phyloP scores from a whole-genome alignment of 2,888 invertebrate species.

The Parnassius orleans region DNA sequence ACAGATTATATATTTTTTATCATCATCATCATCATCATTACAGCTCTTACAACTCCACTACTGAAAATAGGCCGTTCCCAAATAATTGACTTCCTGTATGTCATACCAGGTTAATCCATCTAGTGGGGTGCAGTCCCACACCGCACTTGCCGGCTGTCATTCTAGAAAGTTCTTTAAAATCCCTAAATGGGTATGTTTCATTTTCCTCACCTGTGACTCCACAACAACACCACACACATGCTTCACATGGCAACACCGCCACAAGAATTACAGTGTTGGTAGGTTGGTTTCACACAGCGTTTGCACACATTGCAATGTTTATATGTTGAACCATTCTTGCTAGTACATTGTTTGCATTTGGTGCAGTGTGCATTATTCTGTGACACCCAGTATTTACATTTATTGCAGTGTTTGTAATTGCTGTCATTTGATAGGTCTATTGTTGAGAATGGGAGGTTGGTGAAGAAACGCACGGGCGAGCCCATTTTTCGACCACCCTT shows the following conservation, averaged over 20 bases:
- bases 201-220: conserved; percentile 57
- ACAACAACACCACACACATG: conserved; percentile 63
- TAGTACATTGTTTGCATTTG: conserved; percentile 67
- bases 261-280: conserved; percentile 89
- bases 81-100: too few species aligned
- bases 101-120: too few species aligned
- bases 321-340: conserved; percentile 84
- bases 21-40: too few species aligned
- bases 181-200: neutral
- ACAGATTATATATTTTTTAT: too few species aligned
- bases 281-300: conserved; percentile 92
- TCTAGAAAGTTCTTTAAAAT: too few species aligned
- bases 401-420: conserved; percentile 87
- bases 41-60: too few species aligned
- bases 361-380: conserved; percentile 61
- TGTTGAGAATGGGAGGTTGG: conserved; percentile 84
- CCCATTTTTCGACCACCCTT: conserved; percentile 86
- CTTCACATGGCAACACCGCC: conserved; percentile 80
- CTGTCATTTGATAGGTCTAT: conserved; percentile 75
- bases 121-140: too few species aligned
- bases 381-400: conserved; percentile 85
- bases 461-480: conserved; percentile 93
- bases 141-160: too few species aligned
- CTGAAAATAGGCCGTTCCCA: too few species aligned
- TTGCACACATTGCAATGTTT: conserved; percentile 89